phyloP scores from a whole-genome alignment of 2,888 invertebrate species.

The Habrosyne pyritoides region DNA sequence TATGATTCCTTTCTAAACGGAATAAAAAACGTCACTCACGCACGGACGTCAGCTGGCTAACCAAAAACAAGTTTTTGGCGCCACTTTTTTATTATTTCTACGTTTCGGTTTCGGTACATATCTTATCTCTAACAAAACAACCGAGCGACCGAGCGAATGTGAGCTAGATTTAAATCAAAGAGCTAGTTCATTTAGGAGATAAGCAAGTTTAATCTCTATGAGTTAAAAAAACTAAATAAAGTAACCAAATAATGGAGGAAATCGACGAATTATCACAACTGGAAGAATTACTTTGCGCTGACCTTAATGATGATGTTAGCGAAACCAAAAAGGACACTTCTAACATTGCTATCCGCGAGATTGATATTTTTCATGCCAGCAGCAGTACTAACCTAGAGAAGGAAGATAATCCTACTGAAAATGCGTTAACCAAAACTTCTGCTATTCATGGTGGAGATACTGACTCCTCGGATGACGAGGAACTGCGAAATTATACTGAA shows the following conservation, averaged over 20 bases:
- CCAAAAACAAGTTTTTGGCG: not conserved
- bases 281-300: conserved; percentile 72
- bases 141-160: too few relatives aligned
- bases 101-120: too few relatives aligned
- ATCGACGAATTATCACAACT: conserved; percentile 71
- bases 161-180: too few relatives aligned
- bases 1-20: too few relatives aligned
- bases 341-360: conserved; percentile 37
- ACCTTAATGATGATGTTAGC: conserved; percentile 46
- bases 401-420: conserved; percentile 17
- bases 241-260: conserved; percentile 45
- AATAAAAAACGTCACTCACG: not conserved
- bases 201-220: not conserved
- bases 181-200: too few relatives aligned
- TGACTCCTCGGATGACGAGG: conserved; percentile 93
- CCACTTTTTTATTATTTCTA: too few relatives aligned
- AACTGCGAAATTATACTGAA: conserved; percentile 88
- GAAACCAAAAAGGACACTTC: conserved; percentile 18
- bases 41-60: too few relatives aligned
- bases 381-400: conserved; percentile 23
- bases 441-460: conserved; percentile 84
- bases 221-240: not conserved
- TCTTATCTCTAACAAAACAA: too few relatives aligned
- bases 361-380: conserved; percentile 61
- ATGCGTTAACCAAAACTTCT: conserved; percentile 39